Evolutionary conservation across 2,797 vertebrate genomes (phyloP), one percentile per base, ranked within the genome.

Genomic region (Schizothorax lantsangensis): DNA sequence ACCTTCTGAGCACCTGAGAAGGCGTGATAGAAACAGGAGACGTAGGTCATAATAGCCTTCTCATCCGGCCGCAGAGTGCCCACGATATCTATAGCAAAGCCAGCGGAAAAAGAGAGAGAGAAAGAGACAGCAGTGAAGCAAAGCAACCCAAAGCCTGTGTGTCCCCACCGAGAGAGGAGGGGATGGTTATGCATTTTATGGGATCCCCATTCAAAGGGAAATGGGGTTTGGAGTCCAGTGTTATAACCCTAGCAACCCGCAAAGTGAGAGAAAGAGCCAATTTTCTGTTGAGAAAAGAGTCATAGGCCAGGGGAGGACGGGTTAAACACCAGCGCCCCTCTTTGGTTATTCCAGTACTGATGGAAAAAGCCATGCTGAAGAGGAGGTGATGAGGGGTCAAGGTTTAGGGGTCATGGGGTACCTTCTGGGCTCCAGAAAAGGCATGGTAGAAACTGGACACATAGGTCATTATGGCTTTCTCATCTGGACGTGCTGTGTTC

Each of bases 381-480:
- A 93, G 93, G 87, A 91, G 40, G 66, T 43, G 71, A 57, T 54
- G n/a, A 81, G 72, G 90, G 89, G 90, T 89, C 83, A 71, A 10
- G 52, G 87, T 86, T 26, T 72, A 23, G 62, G 62, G 82, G 83
- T 88, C 68, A 77, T 68, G 23, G 77, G 93, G 92, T 95, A 96
- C 95, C 95, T 96, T 96, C 95, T 96, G 95, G 3, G 95, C 96
- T 95, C 96, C 95, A 95, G 96, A 98, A 95, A 98, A 98, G 90
- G 97, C 97, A 97, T 98, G 97, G 97, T 98, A 99, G 97, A 98
- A 99, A 96, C 97, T 95, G 94, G 97, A 98, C 93, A 99, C 97
- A 95, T 98, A 98, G 92, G 97, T 98, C 97, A 99, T 99, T 94
- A 98, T 98, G 95, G 97, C 97, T 95, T 98, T 98, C 95, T 98